Percentiles rank a stretch among this genome's conserved stretches.
Evolutionary conservation across 2,113 vertebrate species (phyloP).

Genomic region (Oncorhynchus keta): DNA sequence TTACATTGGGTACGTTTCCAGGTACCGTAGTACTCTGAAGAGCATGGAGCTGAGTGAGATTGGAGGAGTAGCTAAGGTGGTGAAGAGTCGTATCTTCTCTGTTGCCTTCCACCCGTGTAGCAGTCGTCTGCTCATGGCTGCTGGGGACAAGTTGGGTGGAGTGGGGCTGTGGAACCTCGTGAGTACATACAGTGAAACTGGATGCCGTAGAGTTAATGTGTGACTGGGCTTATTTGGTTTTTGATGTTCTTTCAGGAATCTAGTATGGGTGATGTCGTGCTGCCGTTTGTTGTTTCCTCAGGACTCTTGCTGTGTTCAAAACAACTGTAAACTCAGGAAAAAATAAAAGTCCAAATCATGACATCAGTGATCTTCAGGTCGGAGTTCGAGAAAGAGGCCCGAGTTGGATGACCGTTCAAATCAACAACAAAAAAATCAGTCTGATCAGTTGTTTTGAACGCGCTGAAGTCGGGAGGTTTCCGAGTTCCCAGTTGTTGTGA

Average conservation of each 20-base stretch:
- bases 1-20: constrained; percentile 43
- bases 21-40: constrained; percentile 74
- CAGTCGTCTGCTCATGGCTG: constrained; percentile 78
- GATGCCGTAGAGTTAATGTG: no score
- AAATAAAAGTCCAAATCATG: no score
- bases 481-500: no score
- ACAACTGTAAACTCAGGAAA: no score
- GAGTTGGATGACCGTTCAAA: no score
- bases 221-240: constrained; percentile 53
- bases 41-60: constrained; percentile 71
- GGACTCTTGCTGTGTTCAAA: constrained; percentile 42
- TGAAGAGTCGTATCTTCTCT: constrained; percentile 71
- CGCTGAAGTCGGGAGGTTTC: no score
- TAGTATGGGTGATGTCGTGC: constrained; percentile 37
- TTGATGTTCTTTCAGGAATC: constrained; percentile 58
- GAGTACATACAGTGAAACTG: constrained; percentile 3
- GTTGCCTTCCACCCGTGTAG: constrained; percentile 84
- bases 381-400: no score
- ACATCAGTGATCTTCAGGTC: no score
- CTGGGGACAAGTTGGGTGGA: constrained; percentile 79
- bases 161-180: constrained; percentile 88
- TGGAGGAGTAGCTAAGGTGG: constrained; percentile 75
- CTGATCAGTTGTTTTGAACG: no score
- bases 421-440: no score
- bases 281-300: constrained; percentile 57